Percentiles rank a stretch among this genome's conserved stretches.
Conservation (phyloP, 2,113 vertebrate genomes). For the Mixornis gularis region DNA sequence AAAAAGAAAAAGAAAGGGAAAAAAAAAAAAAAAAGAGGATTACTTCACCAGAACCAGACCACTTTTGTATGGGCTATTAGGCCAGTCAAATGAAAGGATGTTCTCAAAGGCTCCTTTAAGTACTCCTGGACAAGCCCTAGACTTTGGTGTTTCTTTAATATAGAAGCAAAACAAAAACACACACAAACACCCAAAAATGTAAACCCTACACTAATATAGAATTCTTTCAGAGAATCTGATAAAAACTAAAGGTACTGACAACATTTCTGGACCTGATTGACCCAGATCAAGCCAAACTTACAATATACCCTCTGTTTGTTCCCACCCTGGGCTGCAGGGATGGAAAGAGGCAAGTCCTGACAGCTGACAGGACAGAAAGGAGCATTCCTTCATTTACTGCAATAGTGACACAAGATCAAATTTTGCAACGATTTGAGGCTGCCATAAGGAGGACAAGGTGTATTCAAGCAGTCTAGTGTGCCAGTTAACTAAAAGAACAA, state of each 20-base stretch:
- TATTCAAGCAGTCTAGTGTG: rapidly evolving
- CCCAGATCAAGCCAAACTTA: not conserved
- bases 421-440: not conserved
- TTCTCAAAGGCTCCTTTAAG: not conserved
- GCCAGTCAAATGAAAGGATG: not conserved
- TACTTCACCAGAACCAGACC: not conserved
- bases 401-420: not conserved
- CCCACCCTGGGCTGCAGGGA: not conserved
- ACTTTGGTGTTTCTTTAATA: not conserved
- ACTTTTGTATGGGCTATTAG: rapidly evolving
- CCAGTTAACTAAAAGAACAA: not conserved
- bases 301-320: not conserved
- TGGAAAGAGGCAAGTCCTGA: not conserved
- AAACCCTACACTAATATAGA: not conserved
- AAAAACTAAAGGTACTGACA: not conserved
- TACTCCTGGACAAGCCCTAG: no score
- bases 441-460: not conserved
- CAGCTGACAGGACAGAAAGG: not conserved
- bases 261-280: not conserved
- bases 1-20: not conserved
- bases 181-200: not conserved
- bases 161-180: not conserved
- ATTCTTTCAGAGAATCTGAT: not conserved
- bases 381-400: not conserved
- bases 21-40: not conserved